These are phyloP conservation scores for Sepioteuthis lessoniana DNA, from an alignment of 2,888 invertebrate species.

Conservation along the genomic window DNA sequence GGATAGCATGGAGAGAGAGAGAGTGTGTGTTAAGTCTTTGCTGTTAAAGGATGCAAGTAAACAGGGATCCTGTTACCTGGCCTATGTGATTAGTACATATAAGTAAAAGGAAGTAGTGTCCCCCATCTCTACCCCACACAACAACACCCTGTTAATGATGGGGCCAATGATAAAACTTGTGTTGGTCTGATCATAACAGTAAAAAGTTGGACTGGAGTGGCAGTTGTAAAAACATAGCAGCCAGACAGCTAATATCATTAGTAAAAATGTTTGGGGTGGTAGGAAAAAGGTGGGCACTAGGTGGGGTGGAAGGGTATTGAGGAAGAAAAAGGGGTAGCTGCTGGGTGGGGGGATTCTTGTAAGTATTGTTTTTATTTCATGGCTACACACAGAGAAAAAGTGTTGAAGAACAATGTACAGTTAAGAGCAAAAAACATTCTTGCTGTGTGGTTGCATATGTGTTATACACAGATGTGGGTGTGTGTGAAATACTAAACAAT, in stretches of 20 bases:
- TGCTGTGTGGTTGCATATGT: no score
- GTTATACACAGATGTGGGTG: no score
- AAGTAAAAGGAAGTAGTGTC: background rate
- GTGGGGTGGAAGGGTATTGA: no score
- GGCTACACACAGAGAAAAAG: no score
- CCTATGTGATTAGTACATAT: background rate
- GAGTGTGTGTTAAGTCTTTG: background rate
- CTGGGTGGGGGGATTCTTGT: no score
- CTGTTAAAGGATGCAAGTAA: conserved; percentile 33
- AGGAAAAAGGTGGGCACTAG: no score
- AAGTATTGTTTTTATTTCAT: no score
- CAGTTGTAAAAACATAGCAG: background rate
- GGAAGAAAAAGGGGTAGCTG: no score
- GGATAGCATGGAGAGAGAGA: background rate
- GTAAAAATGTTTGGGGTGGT: no score
- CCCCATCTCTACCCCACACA: background rate
- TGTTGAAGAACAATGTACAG: no score
- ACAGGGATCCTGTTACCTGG: background rate
- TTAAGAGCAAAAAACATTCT: no score
- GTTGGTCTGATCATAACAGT: background rate
- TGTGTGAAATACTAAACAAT: no score
- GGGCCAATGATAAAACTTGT: background rate
- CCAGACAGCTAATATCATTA: conserved; percentile 25
- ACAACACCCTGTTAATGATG: background rate
- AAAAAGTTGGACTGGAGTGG: background rate